Conservation (phyloP, 2,113 vertebrate species). For the Origma solitaria region DNA sequence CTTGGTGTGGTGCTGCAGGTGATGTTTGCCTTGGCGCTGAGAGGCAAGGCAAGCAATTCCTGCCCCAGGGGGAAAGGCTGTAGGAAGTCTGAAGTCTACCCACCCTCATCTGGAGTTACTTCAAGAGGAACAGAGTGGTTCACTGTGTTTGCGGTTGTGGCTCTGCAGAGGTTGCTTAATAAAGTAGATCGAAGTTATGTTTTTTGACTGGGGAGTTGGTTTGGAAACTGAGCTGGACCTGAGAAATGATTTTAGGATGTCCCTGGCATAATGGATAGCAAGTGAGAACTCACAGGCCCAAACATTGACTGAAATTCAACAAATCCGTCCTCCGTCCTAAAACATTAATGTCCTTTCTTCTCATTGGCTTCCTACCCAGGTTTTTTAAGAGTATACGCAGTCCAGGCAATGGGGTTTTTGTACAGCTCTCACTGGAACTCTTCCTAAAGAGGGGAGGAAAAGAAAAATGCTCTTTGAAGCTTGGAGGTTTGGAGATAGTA, state of each 20-base stretch:
- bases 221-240: not conserved
- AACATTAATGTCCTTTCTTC: not conserved
- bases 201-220: not conserved
- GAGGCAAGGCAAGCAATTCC: not conserved
- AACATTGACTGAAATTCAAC: not conserved
- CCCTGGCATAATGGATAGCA: not conserved
- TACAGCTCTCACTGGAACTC: not conserved
- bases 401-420: not conserved
- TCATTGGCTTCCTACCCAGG: not conserved
- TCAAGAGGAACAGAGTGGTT: not conserved
- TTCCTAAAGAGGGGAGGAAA: not conserved
- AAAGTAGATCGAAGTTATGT: not conserved
- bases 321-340: not conserved
- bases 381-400: not conserved
- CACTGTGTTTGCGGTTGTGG: not conserved
- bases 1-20: not conserved
- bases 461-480: not conserved
- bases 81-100: not conserved
- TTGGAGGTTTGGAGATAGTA: not conserved
- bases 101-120: not conserved
- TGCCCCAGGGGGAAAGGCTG: not conserved
- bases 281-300: not conserved
- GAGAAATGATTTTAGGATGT: not conserved
- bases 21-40: not conserved
- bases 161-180: accelerated